A percentile compares a stretch with the other conserved stretches of the same genome.
phyloP scores from a whole-genome alignment of 1,140 invertebrate genomes.

The Anoplolepis gracilipes region DNA sequence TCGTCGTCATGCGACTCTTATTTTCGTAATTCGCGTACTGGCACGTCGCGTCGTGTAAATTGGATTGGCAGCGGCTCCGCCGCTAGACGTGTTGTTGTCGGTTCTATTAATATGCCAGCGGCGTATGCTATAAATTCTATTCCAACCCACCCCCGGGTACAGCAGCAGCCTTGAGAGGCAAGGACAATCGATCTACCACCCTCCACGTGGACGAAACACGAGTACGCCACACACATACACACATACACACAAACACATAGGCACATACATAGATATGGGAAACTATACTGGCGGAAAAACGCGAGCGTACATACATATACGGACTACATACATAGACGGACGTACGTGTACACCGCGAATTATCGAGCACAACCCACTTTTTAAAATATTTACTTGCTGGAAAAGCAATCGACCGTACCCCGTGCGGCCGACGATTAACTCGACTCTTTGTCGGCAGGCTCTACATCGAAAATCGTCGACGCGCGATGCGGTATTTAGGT shows the following conservation, averaged over 20 bases:
- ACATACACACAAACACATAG: too few relatives aligned
- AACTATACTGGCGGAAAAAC: constrained; percentile 16
- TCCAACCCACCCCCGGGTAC: constrained; percentile 43
- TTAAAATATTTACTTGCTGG: constrained; percentile 65
- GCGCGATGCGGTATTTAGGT: constrained; percentile 3
- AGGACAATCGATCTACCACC: constrained; percentile 74
- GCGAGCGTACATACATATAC: not conserved
- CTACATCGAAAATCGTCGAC: constrained; percentile 34
- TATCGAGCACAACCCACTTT: constrained; percentile 29
- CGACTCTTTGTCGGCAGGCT: constrained; percentile 28
- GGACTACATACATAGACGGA: not conserved
- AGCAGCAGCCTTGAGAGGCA: constrained; percentile 71
- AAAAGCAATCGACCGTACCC: constrained; percentile 48
- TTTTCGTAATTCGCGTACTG: constrained; percentile 62
- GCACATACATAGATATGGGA: too few relatives aligned
- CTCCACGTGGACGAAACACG: constrained; percentile 55
- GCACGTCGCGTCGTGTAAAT: constrained; percentile 61
- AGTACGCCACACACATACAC: not conserved
- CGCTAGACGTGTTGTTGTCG: constrained; percentile 57
- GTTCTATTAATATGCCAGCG: constrained; percentile 75
- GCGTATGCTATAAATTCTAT: constrained; percentile 75
- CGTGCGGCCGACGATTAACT: constrained; percentile 43
- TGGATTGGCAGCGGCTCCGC: constrained; percentile 58
- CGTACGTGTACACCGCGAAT: constrained; percentile 5
- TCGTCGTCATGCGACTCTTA: constrained; percentile 60